Evolutionary conservation across 2,113 vertebrate species (phyloP).

Genomic region (Xiphophorus hellerii): DNA sequence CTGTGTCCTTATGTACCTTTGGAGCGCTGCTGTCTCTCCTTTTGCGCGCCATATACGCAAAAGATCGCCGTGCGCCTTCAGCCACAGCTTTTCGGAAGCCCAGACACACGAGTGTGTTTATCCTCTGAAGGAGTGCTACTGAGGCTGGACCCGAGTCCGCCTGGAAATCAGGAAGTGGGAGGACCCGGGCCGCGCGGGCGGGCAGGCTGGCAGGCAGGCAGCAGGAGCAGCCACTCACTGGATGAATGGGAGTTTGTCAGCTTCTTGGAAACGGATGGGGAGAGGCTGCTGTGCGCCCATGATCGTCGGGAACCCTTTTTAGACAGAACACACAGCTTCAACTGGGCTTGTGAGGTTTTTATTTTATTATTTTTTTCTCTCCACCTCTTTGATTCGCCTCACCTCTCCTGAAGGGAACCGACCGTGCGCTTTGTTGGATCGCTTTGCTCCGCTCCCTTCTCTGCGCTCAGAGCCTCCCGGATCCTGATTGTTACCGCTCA

Average conservation of each 20-base stretch:
- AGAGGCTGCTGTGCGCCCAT: constrained; percentile 57
- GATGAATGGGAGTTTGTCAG: constrained; percentile 82
- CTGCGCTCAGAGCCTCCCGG: constrained; percentile 45
- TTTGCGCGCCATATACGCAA: constrained; percentile 69
- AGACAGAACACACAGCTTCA: constrained; percentile 33
- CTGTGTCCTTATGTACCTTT: constrained; percentile 42
- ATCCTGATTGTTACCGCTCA: constrained; percentile 51
- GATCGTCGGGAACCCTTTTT: constrained; percentile 54
- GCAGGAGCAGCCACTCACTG: constrained; percentile 65
- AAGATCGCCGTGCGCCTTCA: constrained; percentile 39
- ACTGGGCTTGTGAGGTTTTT: constrained; percentile 9
- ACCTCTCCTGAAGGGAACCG: constrained; percentile 31
- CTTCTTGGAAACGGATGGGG: constrained; percentile 63
- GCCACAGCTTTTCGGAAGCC: constrained; percentile 47
- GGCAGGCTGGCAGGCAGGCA: constrained; percentile 3
- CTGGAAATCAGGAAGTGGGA: constrained; percentile 82
- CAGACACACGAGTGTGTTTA: constrained; percentile 43
- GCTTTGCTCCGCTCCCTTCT: constrained; percentile 54
- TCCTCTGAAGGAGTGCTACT: constrained; percentile 50
- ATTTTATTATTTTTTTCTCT: too few relatives aligned
- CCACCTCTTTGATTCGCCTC: constrained; percentile 25
- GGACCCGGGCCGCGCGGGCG: constrained; percentile 61
- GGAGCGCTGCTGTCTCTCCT: constrained; percentile 44
- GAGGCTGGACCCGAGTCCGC: constrained; percentile 61
- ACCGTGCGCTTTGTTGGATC: constrained; percentile 75